Conservation (phyloP, 2,888 invertebrate genomes). For the Hirudinaria manillensis region DNA sequence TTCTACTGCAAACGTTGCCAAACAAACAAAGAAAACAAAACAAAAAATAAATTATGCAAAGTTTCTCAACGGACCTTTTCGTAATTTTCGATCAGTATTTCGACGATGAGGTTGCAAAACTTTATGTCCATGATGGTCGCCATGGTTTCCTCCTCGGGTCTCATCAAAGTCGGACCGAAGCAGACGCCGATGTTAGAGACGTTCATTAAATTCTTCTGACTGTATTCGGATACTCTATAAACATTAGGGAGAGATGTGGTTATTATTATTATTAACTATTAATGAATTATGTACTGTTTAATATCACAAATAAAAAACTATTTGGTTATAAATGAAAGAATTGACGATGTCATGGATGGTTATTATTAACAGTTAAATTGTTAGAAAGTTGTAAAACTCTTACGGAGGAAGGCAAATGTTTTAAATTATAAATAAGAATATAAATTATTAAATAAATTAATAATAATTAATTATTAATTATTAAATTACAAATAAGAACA, state of each 20-base stretch:
- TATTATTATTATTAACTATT: too few species aligned
- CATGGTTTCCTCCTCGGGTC: conserved; percentile 91
- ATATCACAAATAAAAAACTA: background rate
- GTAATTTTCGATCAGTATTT: conserved; percentile 85
- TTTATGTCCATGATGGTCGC: conserved; percentile 97
- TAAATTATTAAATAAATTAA: too few species aligned
- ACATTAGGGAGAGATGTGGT: background rate
- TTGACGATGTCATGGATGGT: too few species aligned
- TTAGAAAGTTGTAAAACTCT: too few species aligned
- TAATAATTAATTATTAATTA: too few species aligned
- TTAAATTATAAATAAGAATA: too few species aligned
- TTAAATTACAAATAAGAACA: too few species aligned
- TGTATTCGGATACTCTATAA: conserved; percentile 71
- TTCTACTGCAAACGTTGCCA: background rate
- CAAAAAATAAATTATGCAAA: background rate
- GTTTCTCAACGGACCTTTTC: conserved; percentile 55
- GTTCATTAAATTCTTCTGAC: conserved; percentile 91
- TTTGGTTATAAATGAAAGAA: too few species aligned
- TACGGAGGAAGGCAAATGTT: too few species aligned
- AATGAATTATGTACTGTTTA: background rate
- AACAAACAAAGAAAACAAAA: background rate
- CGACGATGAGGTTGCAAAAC: conserved; percentile 96
- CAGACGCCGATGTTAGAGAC: conserved; percentile 93
- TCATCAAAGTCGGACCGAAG: conserved; percentile 89
- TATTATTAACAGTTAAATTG: too few species aligned